These are phyloP conservation scores for Drosophila novamexicana DNA, from an alignment of 1,140 invertebrate genomes.

Conservation along the genomic window DNA sequence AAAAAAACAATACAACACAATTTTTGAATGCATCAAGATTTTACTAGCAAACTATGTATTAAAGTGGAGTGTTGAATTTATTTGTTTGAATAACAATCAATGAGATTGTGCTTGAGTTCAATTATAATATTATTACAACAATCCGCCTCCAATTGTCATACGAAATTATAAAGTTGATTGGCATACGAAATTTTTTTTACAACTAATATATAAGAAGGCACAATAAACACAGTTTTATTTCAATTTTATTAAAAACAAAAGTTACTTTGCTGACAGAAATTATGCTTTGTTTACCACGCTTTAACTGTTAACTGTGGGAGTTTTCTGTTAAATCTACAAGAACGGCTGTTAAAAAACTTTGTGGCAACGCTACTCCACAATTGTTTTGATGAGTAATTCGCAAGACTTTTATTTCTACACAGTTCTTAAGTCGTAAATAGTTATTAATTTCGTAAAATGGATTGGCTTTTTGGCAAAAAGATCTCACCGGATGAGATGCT, in stretches of 20 bases:
- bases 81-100: not conserved
- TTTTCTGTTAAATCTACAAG: constrained; percentile 11
- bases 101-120: not conserved
- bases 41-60: not conserved
- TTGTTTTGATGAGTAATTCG: constrained; percentile 80
- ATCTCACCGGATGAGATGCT: constrained; percentile 99
- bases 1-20: not conserved
- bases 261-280: not conserved
- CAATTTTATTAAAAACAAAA: no score
- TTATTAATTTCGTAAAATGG: constrained; percentile 87
- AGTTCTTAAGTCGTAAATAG: constrained; percentile 40
- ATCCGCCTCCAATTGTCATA: no score
- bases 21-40: not conserved
- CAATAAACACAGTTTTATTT: no score
- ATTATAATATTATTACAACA: no score
- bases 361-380: constrained; percentile 33
- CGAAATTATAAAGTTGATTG: no score
- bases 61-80: no score
- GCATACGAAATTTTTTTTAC: no score
- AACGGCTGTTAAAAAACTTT: not conserved
- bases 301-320: constrained; percentile 7
- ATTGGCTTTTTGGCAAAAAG: constrained; percentile 98
- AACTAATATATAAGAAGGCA: no score
- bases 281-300: not conserved
- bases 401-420: constrained; percentile 46